Evolutionary conservation across 2,797 vertebrate genomes (phyloP), one percentile per base, ranked within the genome.

Genomic region (Sebastes melanostomus): DNA sequence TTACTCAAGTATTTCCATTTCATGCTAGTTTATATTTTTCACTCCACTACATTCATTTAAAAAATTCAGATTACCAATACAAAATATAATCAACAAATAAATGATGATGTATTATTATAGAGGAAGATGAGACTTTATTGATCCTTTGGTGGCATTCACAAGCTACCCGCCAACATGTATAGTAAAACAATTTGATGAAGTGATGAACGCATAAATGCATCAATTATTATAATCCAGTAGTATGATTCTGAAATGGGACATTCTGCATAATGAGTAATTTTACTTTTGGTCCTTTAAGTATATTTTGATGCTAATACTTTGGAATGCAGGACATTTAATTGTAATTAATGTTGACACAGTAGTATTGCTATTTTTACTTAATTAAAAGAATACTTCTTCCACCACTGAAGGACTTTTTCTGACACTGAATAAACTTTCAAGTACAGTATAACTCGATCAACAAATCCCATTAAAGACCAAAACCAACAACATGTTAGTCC

Each of bases 351-450:
- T 46, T 0, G 55, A 24, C 22, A 24, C 54, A 24, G n/a, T 54
- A 54, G 52, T 54, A 22, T 54, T 54, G 52, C n/a, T 12, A 12
- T 22, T 55, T 55, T 24, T 55, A 55, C 42, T 55, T 24, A 22
- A 24, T 4, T 54, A 3, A 54, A 22, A 55, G 0, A 55, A 0
- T 11, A 55, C 11, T 55, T 55, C 1, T 24, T 55, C 22, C 22
- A 55, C 54, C 54, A 46, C 42, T 42, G 38, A 42, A 42, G 13
- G 38, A 42, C 38, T 0, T 0, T 46, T 46, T 46, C 42, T 46
- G 42, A 46, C 14, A 16, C 0, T 0, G 42, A 46, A 46, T 52
- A 52, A 52, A 52, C 50, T 52, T 52, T 52, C 18, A 52, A 0
- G 8, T 8, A n/a, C 22, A 56, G 12, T 2, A 8, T 14, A 3